Evolutionary conservation across 1,140 invertebrate species (phyloP).

Genomic region (Mylabris phalerata): DNA sequence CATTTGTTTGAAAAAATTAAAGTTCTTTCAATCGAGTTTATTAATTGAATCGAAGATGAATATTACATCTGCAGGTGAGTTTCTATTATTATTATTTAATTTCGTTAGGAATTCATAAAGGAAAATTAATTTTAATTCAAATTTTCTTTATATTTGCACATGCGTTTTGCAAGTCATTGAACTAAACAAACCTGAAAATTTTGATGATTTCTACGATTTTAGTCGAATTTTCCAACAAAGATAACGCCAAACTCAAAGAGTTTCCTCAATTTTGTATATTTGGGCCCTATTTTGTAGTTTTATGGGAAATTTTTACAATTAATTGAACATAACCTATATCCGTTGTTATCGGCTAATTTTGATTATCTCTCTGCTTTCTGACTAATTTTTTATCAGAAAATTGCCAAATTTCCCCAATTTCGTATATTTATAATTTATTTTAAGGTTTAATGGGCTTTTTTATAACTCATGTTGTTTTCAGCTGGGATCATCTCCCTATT

Average conservation of each 20-base stretch:
- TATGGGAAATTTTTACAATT: neutral
- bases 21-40: neutral
- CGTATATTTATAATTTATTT: too few species aligned
- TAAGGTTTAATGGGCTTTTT: neutral
- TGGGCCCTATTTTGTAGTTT: neutral
- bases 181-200: conserved; percentile 1
- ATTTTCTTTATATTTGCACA: conserved; percentile 13
- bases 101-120: conserved; percentile 4
- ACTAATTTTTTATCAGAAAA: too few species aligned
- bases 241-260: too few species aligned
- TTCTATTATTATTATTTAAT: neutral
- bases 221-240: neutral
- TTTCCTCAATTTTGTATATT: neutral
- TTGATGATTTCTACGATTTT: neutral
- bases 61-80: conserved; percentile 37
- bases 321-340: neutral
- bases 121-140: conserved; percentile 4
- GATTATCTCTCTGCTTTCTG: too few species aligned
- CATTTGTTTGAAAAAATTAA: neutral
- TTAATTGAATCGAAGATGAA: conserved; percentile 25
- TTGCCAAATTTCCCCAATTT: too few species aligned
- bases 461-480: conserved; percentile 32
- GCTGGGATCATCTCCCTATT: conserved; percentile 93
- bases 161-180: conserved; percentile 32
- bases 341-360: too few species aligned